Evolutionary conservation across 2,113 vertebrate genomes (phyloP), one percentile per base, ranked within the genome.

Genomic region (Tenebrosternarchus preto): DNA sequence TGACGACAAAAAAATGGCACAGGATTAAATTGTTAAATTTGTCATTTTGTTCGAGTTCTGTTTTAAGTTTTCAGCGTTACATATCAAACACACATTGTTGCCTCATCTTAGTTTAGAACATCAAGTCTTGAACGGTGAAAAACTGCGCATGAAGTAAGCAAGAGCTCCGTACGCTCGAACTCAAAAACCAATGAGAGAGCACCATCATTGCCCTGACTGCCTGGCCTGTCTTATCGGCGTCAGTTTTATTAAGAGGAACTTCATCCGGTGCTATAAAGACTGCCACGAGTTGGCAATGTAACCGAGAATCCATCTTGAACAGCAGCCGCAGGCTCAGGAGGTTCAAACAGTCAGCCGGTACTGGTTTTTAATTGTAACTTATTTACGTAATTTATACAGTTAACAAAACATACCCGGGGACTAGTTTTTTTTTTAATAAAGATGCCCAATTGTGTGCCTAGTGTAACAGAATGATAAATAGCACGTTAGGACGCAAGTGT

Each of bases 291-390:
- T 67, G 80, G 73, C 82, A 71, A 17, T 73, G 77, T 68, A 60
- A 24, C 24, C 57, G 73, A 82, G 82, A 77, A 66, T 80, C 85
- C 85, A 86, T 86, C 50, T 86, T 86, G 82, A 81, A 68, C 46
- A 59, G 72, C 74, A 50, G 73, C 59, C 31, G 50, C 77, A 74
- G 78, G 61, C 75, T 76, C 74, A 31, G 66, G 61, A 60, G 63
- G 73, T 61, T 73, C 39, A 55, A 56, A 78, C 67, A 73, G 79
- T 86, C 82, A 86, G 85, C 80, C 61, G 73, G 80, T 57, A 4
- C 9, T 33, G 27, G 16, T 1, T 27, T n/a, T 80, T 9, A 50
- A n/a, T 1, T 17, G 27, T 1, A 2, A 25, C 4, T 5, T 33
- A 19, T 36, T 60, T 55, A 11, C 27, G 0, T 50, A 12, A 31